Base-by-base conservation (phyloP, 2,888 invertebrate genomes). In the Drosophila maculinotata region DNA sequence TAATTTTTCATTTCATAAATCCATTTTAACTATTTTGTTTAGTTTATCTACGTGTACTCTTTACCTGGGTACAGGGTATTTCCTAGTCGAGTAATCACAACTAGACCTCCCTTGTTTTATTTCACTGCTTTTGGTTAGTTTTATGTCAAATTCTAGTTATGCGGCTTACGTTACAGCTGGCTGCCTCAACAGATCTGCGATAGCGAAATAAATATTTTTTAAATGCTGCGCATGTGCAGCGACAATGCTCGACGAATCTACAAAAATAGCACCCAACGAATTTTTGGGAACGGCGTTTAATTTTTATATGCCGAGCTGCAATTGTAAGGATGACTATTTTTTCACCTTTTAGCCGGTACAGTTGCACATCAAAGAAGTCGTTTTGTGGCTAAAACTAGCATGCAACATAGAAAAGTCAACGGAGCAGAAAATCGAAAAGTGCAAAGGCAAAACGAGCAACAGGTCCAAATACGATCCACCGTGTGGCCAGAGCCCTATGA, bases 381-480 rank as follows among this genome's bases (percentile, higher is more conserved):
- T 53, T 14, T 28, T 23, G 17, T 35, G 17, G 14, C 26, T 1
- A 52, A 33, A 42, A 33, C 25, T 49, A 51, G 44, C 62, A 49
- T 58, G 60, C 38, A 52, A 54, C 49, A 57, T 31, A 35, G 64
- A 53, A 84, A 80, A 87, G 69, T 76, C 90, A 90, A 52, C 90
- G 87, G 89, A 90, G 90, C 90, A 88, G 90, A 90, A 90, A 90
- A 90, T 89, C 89, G 89, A 88, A 72, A 84, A 83, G 73, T 76
- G 53, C 63, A 77, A 38, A 63, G 63, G 63, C 56, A 71, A 73
- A 60, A 63, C 36, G 48, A 53, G 64, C 78, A 79, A 80, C 78
- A 79, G 78, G 68, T 78, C 59, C 53, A 65, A 44, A 57, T 54
- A 28, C 42, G 45, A 66, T 58, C 42, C 56, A 33, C 33, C 53